Percentiles rank a stretch among this genome's conserved stretches.
phyloP scores from a whole-genome alignment of 2,888 invertebrate genomes.

The Chrysodeixis includens region DNA sequence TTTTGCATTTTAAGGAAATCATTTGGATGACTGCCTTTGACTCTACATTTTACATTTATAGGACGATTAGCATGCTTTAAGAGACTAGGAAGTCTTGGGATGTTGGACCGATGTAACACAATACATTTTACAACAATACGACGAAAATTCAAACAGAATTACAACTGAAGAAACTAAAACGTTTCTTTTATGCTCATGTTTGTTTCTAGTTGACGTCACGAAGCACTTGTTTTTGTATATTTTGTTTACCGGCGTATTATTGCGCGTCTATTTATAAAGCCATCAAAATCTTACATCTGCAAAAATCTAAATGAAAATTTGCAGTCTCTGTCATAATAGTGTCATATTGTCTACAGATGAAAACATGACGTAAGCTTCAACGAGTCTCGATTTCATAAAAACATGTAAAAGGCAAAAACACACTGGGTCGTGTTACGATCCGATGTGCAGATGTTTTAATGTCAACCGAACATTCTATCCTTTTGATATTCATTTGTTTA shows the following conservation, averaged over 20 bases:
- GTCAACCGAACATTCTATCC: neutral
- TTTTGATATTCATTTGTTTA: neutral
- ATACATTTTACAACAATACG: constrained; percentile 2
- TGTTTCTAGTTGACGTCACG: constrained; percentile 30
- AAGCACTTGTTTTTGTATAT: constrained; percentile 28
- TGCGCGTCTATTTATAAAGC: constrained; percentile 26
- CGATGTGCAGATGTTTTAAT: neutral
- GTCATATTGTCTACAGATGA: constrained; percentile 13
- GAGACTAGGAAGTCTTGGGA: neutral
- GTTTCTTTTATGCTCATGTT: constrained; percentile 30
- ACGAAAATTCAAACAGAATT: constrained; percentile 31
- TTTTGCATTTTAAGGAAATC: constrained; percentile 70
- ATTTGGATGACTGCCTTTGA: constrained; percentile 55
- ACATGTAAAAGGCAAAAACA: constrained; percentile 16
- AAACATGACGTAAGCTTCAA: constrained; percentile 50
- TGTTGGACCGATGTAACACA: constrained; percentile 7
- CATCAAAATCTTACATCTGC: constrained; percentile 14
- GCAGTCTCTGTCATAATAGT: constrained; percentile 25
- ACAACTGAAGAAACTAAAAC: constrained; percentile 23
- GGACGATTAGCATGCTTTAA: neutral
- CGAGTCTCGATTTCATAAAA: constrained; percentile 36
- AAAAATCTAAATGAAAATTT: constrained; percentile 18
- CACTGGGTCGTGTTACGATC: neutral
- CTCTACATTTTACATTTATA: constrained; percentile 48
- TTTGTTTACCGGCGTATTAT: constrained; percentile 5